Percentiles rank a stretch among this genome's conserved stretches.
These are phyloP conservation scores for Chymomyza amoena DNA, from an alignment of 2,888 invertebrate genomes.

Conservation along the genomic window DNA sequence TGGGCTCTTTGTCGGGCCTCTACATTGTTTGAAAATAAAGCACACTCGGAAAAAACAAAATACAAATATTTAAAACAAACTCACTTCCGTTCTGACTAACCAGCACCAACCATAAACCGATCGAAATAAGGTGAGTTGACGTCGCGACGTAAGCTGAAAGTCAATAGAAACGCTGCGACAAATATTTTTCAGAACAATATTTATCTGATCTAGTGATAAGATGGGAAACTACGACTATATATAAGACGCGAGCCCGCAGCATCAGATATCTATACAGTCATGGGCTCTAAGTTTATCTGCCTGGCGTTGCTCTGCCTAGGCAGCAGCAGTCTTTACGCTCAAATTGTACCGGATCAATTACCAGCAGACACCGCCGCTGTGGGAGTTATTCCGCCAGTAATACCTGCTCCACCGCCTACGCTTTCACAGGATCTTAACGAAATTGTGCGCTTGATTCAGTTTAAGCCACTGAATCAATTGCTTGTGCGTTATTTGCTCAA, in stretches of 20 bases:
- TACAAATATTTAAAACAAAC: neutral
- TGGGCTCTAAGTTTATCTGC: slow-evolving; percentile 35
- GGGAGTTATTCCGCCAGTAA: neutral
- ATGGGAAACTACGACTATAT: neutral
- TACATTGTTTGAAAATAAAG: slow-evolving; percentile 61
- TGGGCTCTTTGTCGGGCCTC: slow-evolving; percentile 46
- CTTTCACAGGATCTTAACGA: slow-evolving; percentile 61
- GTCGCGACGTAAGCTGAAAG: slow-evolving; percentile 37
- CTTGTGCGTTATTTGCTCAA: slow-evolving; percentile 66
- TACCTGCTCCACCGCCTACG: slow-evolving; percentile 39
- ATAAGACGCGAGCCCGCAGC: neutral
- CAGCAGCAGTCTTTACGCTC: slow-evolving; percentile 8
- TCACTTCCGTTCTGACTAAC: slow-evolving; percentile 1
- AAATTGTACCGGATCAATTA: slow-evolving; percentile 1
- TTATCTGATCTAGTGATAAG: slow-evolving; percentile 39
- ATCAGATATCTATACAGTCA: slow-evolving; percentile 14
- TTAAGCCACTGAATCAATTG: slow-evolving; percentile 53
- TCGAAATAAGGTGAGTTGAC: slow-evolving; percentile 39
- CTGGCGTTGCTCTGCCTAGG: slow-evolving; percentile 40
- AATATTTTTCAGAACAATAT: slow-evolving; percentile 28
- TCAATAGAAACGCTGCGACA: slow-evolving; percentile 57
- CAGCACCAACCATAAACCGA: slow-evolving; percentile 43
- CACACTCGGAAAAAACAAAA: slow-evolving; percentile 38
- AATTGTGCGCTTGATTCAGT: slow-evolving; percentile 54
- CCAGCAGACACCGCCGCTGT: neutral